Evolutionary conservation across 2,888 invertebrate genomes (phyloP).

Genomic region (Tolmerus cingulatus): DNA sequence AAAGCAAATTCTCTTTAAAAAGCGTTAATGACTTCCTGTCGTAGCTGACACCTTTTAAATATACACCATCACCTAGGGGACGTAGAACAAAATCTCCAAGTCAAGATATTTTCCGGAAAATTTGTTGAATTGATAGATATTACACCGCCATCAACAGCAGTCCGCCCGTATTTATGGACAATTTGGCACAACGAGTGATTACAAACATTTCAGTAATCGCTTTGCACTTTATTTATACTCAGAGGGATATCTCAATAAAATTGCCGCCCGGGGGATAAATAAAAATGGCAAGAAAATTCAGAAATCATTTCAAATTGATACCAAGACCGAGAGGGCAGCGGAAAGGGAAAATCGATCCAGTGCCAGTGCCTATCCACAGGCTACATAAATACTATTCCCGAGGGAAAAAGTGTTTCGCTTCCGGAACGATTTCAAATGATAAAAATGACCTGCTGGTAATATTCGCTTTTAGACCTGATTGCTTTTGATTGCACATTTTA

Average conservation of each 20-base stretch:
- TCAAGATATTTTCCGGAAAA: background rate
- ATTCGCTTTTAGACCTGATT: slow-evolving; percentile 23
- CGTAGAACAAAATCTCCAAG: background rate
- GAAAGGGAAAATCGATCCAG: slow-evolving; percentile 15
- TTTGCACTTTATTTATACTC: slow-evolving; percentile 27
- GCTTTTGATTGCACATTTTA: slow-evolving; percentile 27
- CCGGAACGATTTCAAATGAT: slow-evolving; percentile 12
- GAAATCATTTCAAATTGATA: slow-evolving; percentile 33
- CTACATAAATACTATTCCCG: slow-evolving; percentile 3
- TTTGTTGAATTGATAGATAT: background rate
- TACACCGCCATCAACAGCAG: background rate
- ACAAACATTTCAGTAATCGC: slow-evolving; percentile 7
- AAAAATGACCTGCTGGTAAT: slow-evolving; percentile 29
- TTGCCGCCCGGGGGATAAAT: slow-evolving; percentile 16
- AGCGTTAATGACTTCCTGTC: background rate
- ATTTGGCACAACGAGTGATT: slow-evolving; percentile 9
- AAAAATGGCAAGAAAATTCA: slow-evolving; percentile 30
- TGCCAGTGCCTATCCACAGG: background rate
- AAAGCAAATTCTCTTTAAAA: background rate
- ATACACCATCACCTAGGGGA: background rate
- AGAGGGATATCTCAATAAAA: slow-evolving; percentile 6
- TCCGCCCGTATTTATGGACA: background rate
- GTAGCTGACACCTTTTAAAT: background rate
- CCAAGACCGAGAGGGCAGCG: background rate
- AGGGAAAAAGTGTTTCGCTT: background rate